These are phyloP conservation scores for Sebastiscus tertius DNA, from an alignment of 2,797 vertebrate species.

Conservation along the genomic window DNA sequence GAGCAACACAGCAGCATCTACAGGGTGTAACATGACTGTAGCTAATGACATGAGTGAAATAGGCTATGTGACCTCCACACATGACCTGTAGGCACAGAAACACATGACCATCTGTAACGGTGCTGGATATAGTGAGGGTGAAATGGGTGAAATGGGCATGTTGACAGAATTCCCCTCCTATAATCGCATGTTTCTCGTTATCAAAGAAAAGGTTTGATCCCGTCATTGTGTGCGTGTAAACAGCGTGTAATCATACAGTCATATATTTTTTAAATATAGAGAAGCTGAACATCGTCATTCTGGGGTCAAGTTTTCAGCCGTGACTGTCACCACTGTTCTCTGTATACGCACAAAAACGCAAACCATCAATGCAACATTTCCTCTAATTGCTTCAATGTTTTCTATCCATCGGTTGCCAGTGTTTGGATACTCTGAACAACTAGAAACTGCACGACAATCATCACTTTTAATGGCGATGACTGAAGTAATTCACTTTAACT, in stretches of 20 bases:
- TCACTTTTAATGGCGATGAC: neutral
- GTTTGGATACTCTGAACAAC: neutral
- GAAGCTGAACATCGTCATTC: neutral
- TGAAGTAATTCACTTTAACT: neutral
- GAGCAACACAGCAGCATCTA: neutral
- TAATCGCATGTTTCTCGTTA: neutral
- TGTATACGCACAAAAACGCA: neutral
- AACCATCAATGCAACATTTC: conserved; percentile 20
- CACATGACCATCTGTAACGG: conserved; percentile 3
- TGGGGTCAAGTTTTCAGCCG: conserved; percentile 11
- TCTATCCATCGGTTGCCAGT: neutral
- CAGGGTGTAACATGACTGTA: conserved; percentile 7
- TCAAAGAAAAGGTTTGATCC: conserved; percentile 5
- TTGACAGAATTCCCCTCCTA: neutral
- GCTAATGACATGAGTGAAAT: neutral
- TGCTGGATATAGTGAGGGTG: neutral
- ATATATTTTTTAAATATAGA: neutral
- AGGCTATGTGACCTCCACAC: neutral
- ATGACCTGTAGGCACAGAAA: neutral
- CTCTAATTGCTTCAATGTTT: neutral
- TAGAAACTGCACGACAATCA: neutral
- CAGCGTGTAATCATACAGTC: neutral
- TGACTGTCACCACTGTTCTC: neutral
- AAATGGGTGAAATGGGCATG: neutral
- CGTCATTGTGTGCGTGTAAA: neutral